Evolutionary conservation across 2,113 vertebrate species (phyloP), one percentile per base, ranked within the genome.

Genomic region (Pomatorhinus ruficollis): DNA sequence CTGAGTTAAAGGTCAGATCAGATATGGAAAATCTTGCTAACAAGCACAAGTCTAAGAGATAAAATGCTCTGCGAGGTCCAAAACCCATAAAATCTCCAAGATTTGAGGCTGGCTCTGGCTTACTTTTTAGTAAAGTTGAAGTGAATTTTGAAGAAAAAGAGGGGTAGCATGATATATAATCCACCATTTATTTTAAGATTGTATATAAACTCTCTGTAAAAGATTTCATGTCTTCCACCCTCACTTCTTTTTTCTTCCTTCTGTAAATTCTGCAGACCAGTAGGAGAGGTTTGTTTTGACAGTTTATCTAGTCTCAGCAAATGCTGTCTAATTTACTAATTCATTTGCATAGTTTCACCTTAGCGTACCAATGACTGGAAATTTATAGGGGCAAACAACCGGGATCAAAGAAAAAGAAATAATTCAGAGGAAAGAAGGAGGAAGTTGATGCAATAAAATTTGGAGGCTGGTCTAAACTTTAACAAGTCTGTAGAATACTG

Each of bases 221-320:
- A 76, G 0, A 15, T n/a, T 40, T 57, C 1, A 10, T 45, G 18
- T 9, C 4, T 44, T 27, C 2, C 8, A 20, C 4, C 2, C 22
- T 8, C 1, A 3, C 3, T 6, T 28, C 10, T 33, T 82, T 65
- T 54, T 25, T 1, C 5, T 40, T 60, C 11, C 5, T 70, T 45
- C 24, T 66, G 6, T 33, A 79, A 61, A 69, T 93, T 54, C 14
- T 70, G 28, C 15, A 74, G 24, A 35, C 7, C 30, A 30, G 6
- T 20, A 70, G 11, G 19, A 66, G 5, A 69, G 71, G 49, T 87
- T 81, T 57, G 3, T 89, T 91, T 40, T 69, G 8, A 50, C 28
- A 63, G 9, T 1, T 81, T 83, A 80, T 42, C 11, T 60, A 71
- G 21, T 35, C 23, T 78, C 27, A 81, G 53, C 3, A 75, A 91